These are phyloP conservation scores for Ricordea florida DNA, from an alignment of 92 coral and sea anemone genomes.

Conservation along the genomic window DNA sequence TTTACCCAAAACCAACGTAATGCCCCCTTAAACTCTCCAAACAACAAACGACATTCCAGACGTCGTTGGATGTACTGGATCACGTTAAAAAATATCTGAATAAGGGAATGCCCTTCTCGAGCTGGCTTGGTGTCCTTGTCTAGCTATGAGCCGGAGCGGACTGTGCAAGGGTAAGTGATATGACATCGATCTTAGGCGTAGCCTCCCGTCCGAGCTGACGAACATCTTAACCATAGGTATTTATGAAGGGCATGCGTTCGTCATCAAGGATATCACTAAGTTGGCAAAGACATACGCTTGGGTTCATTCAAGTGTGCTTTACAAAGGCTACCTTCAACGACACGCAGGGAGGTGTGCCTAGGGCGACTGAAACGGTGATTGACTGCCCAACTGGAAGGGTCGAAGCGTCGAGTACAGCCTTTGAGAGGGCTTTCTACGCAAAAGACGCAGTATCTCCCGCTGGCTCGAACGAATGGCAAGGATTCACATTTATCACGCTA, in stretches of 20 bases:
- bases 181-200: background rate
- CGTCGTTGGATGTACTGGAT: background rate
- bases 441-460: background rate
- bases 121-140: background rate
- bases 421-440: background rate
- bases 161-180: background rate
- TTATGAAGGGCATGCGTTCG: background rate
- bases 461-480: background rate
- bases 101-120: background rate
- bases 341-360: background rate
- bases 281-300: background rate
- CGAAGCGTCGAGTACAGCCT: background rate
- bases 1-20: no score
- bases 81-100: background rate
- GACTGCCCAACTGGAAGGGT: background rate
- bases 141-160: background rate
- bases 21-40: background rate
- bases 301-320: background rate
- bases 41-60: background rate
- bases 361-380: background rate
- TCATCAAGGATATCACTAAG: background rate
- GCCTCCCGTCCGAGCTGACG: background rate
- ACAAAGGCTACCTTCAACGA: background rate
- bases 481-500: background rate
- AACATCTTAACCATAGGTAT: background rate